phyloP scores from a whole-genome alignment of 2,888 invertebrate species.

The Pinctada fucata region DNA sequence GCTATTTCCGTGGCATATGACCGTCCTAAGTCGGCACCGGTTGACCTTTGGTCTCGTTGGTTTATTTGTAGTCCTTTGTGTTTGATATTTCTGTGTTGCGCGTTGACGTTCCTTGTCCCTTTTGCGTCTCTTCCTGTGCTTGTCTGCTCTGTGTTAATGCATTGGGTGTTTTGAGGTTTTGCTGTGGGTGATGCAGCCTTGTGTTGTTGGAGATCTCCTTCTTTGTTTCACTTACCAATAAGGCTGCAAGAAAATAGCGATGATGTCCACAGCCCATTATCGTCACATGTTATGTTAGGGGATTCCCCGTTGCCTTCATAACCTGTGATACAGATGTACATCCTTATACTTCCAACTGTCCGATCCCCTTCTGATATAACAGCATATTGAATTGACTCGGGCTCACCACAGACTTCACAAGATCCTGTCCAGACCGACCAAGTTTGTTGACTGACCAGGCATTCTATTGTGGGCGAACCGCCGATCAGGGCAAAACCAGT shows the following conservation, averaged over 20 bases:
- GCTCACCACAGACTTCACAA: not conserved
- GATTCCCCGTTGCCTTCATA: not conserved
- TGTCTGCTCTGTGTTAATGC: no score
- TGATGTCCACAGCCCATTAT: not conserved
- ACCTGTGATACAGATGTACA: not conserved
- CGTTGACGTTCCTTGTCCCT: no score
- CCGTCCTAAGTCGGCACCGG: no score
- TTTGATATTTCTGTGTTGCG: no score
- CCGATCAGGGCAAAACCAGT: not conserved
- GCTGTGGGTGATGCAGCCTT: no score
- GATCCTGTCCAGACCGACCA: not conserved
- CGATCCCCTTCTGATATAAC: not conserved
- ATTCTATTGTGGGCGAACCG: not conserved
- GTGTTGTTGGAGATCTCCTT: no score
- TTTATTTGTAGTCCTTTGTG: no score
- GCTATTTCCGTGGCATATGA: no score
- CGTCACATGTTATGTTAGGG: not conserved
- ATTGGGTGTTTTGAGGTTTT: no score
- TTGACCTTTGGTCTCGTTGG: no score
- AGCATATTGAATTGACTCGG: not conserved
- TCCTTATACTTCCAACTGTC: not conserved
- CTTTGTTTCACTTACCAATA: not conserved
- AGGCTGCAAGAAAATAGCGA: not conserved
- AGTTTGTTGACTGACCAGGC: not conserved
- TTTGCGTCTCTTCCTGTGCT: no score